Evolutionary conservation across 2,888 invertebrate genomes (phyloP), one percentile per base, ranked within the genome.

Genomic region (Pomacea canaliculata): DNA sequence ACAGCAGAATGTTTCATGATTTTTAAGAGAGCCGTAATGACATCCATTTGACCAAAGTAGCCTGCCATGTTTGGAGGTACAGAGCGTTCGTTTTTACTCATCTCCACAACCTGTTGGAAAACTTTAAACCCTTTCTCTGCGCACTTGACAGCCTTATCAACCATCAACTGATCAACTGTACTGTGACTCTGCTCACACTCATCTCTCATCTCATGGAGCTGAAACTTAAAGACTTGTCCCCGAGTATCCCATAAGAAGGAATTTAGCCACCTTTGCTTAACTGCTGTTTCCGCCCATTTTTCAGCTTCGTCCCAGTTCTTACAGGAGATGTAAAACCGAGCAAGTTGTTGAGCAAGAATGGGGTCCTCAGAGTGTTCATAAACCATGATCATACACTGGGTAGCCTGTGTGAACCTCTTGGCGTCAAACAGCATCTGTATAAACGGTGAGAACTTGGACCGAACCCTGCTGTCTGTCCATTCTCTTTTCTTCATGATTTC

Each of bases 181-280:
- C 60, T 10, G 16, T n/a, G 46, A n/a, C 18, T 70, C 16, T 18
- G 37, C 46, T 70, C 62, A 75, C 75, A 69, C 51, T 48, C 56
- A 7, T 49, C 70, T 49, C 65, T 62, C 27, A 69, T 48, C 4
- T 80, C 78, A n/a, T 73, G 65, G 62, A 85, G 75, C 49, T 82
- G 81, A 8, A 75, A 67, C 71, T 81, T 82, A 70, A 77, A 86
- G 27, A 88, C 83, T 68, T 86, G 85, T 8, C 84, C 87, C 76
- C 80, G 84, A 0, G 87, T 88, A 76, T 87, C 85, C 80, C 84
- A 83, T 5, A 88, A 78, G 69, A 80, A 87, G 1, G 87, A 86
- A 62, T 81, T 84, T 12, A 81, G 72, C 27, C 76, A 76, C n/a
- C n/a, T n/a, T 67, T 78, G 78, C 16, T 75, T 48, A 56, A 77